These are phyloP conservation scores for Chirona hameri DNA, from an alignment of 2,888 invertebrate genomes.

Conservation along the genomic window DNA sequence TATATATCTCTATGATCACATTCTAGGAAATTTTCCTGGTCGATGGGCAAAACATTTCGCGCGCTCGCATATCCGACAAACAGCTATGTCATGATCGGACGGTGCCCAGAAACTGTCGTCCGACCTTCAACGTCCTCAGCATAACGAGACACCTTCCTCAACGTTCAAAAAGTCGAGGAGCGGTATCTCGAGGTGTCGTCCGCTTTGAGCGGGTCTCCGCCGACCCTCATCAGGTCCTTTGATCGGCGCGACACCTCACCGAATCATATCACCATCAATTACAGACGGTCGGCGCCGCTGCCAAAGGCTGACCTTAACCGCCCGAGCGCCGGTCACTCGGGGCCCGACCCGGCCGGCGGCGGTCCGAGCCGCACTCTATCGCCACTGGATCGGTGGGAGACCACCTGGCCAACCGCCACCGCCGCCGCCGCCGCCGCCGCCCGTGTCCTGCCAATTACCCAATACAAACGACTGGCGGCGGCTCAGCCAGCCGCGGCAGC, in stretches of 20 bases:
- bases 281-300: neutral
- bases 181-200: too few relatives aligned
- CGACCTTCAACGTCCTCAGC: too few relatives aligned
- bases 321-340: neutral
- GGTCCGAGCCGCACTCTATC: neutral
- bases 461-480: neutral
- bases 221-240: neutral
- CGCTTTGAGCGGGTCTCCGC: neutral
- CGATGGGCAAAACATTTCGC: too few relatives aligned
- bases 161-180: too few relatives aligned
- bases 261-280: neutral
- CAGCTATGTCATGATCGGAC: too few relatives aligned
- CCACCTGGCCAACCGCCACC: too few relatives aligned
- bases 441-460: neutral
- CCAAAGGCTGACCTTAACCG: neutral
- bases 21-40: too few relatives aligned
- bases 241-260: neutral
- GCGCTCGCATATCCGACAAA: too few relatives aligned
- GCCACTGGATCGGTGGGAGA: neutral
- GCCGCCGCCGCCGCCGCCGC: neutral
- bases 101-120: too few relatives aligned
- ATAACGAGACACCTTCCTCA: too few relatives aligned
- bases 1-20: too few relatives aligned
- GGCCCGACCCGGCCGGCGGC: neutral
- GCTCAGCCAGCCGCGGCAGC: neutral